Percentiles rank a stretch among this genome's conserved stretches.
Conservation (phyloP, 1,140 invertebrate species). For the Cataglyphis hispanica region DNA sequence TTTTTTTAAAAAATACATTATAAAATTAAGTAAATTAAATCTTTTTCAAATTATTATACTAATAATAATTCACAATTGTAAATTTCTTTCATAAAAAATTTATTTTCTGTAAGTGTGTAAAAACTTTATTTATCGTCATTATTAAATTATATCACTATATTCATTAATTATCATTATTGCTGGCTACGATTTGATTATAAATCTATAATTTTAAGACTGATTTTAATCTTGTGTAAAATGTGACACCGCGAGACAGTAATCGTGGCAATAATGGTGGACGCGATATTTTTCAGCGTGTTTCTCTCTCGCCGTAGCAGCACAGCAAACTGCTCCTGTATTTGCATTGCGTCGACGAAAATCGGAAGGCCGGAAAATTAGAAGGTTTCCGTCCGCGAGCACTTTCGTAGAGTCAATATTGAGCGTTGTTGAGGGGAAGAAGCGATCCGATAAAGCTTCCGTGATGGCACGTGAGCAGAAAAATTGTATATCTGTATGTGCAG, state of each 20-base stretch:
- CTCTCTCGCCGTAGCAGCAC: background rate
- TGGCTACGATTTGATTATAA: no score
- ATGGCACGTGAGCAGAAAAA: background rate
- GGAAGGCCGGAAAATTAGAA: slow-evolving; percentile 82
- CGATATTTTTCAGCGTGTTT: background rate
- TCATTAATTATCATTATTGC: no score
- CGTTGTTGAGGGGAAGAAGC: slow-evolving; percentile 67
- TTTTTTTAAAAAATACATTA: no score
- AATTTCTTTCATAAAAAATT: no score
- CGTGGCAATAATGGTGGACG: background rate
- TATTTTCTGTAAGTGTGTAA: no score
- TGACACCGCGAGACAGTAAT: background rate
- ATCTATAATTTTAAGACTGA: background rate
- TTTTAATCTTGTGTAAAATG: background rate
- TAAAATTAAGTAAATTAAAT: no score
- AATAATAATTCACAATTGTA: no score
- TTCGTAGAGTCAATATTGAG: slow-evolving; percentile 83
- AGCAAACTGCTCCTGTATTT: slow-evolving; percentile 74
- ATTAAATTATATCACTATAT: no score
- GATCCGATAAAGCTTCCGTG: slow-evolving; percentile 79
- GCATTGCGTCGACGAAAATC: slow-evolving; percentile 76
- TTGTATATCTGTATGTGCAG: background rate
- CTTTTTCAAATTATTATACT: no score
- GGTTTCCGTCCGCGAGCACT: slow-evolving; percentile 77
- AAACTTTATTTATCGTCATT: no score